Evolutionary conservation across 2,888 invertebrate genomes (phyloP).

Genomic region (Isoperla grammatica): DNA sequence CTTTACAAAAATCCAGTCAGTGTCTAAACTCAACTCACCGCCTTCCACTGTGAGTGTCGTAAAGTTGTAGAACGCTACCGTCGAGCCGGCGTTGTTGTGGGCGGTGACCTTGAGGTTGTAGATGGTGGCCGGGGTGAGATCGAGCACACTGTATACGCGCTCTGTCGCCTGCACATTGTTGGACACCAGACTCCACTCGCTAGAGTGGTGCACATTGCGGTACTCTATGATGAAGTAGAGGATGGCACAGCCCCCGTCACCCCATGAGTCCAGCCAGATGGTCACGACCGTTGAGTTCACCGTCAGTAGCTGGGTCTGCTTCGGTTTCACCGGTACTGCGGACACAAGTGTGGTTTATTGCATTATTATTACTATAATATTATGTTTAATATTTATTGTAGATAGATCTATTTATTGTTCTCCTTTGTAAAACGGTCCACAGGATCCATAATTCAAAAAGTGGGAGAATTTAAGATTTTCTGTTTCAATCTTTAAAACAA

Average conservation of each 20-base stretch:
- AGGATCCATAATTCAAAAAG: no score
- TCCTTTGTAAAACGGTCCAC: no score
- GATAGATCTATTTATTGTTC: no score
- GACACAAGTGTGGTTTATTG: no score
- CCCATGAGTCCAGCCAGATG: slow-evolving; percentile 82
- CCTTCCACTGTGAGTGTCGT: slow-evolving; percentile 73
- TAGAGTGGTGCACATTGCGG: slow-evolving; percentile 53
- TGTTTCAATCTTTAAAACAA: no score
- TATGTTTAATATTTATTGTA: no score
- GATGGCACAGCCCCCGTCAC: slow-evolving; percentile 83
- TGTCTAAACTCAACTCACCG: no score
- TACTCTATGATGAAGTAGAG: slow-evolving; percentile 81
- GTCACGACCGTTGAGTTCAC: slow-evolving; percentile 82
- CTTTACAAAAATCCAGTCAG: no score
- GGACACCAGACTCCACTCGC: slow-evolving; percentile 68
- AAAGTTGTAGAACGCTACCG: slow-evolving; percentile 76
- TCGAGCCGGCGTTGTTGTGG: slow-evolving; percentile 82
- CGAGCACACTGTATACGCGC: slow-evolving; percentile 72
- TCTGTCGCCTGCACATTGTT: slow-evolving; percentile 78
- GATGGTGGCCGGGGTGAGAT: slow-evolving; percentile 68
- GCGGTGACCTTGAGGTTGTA: slow-evolving; percentile 71
- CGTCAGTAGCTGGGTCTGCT: slow-evolving; percentile 74
- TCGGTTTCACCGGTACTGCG: slow-evolving; percentile 69
- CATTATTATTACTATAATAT: no score
- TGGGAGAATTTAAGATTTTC: no score